phyloP scores from a whole-genome alignment of 2,888 invertebrate genomes.

The Lasius fuliginosus region DNA sequence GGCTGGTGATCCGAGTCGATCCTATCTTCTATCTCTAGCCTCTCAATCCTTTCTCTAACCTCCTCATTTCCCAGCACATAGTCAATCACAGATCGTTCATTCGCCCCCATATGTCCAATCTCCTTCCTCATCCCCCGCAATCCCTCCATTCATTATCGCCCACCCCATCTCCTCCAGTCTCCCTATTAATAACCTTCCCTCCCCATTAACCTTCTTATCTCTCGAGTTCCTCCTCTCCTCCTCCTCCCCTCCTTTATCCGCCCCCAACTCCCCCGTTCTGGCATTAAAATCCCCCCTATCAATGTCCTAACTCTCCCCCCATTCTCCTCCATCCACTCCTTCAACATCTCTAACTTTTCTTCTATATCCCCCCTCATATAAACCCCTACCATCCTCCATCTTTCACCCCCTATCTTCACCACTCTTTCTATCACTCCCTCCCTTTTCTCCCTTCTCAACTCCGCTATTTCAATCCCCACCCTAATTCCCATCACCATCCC shows the following conservation, averaged over 20 bases:
- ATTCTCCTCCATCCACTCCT: too few species aligned
- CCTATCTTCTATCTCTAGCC: background rate
- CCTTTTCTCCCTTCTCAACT: too few species aligned
- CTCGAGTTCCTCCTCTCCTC: background rate
- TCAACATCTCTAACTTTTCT: too few species aligned
- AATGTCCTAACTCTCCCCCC: too few species aligned
- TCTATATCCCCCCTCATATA: too few species aligned
- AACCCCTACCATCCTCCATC: too few species aligned
- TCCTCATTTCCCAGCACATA: background rate
- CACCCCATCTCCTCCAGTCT: background rate
- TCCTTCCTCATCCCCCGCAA: background rate
- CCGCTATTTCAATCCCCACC: too few species aligned
- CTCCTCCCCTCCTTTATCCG: background rate
- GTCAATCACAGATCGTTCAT: background rate
- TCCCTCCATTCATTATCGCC: background rate
- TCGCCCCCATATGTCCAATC: background rate
- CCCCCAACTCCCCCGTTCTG: too few species aligned
- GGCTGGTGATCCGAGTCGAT: background rate
- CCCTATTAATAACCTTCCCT: background rate
- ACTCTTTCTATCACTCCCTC: too few species aligned
- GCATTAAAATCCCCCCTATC: too few species aligned
- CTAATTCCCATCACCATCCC: too few species aligned
- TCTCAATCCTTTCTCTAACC: background rate
- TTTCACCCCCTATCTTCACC: too few species aligned
- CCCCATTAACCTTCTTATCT: background rate